Evolutionary conservation across 2,888 invertebrate species (phyloP).

Genomic region (Dermolepida albohirtum): DNA sequence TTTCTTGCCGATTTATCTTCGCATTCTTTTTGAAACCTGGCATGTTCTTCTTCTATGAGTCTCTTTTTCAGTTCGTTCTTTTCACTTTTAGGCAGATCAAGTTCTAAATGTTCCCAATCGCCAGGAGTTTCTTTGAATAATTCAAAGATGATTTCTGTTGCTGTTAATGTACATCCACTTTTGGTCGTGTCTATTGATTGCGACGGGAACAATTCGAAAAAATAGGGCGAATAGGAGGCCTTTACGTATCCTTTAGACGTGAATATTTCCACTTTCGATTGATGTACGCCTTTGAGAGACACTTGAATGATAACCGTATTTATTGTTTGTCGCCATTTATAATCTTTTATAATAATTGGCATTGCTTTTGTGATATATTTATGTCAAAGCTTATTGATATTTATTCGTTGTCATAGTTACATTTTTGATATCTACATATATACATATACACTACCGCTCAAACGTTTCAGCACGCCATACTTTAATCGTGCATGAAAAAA

Average conservation of each 20-base stretch:
- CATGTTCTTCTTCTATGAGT: slow-evolving; percentile 70
- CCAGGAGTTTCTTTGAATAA: slow-evolving; percentile 71
- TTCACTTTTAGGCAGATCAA: slow-evolving; percentile 69
- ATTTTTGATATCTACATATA: no score
- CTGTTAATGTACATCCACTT: slow-evolving; percentile 75
- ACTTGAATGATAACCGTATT: slow-evolving; percentile 73
- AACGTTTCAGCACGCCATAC: no score
- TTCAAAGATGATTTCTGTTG: slow-evolving; percentile 74
- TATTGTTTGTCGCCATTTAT: slow-evolving; percentile 79
- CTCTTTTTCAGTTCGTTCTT: slow-evolving; percentile 70
- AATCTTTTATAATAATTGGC: slow-evolving; percentile 82
- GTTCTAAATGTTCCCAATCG: slow-evolving; percentile 72
- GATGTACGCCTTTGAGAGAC: slow-evolving; percentile 72
- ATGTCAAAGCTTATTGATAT: background rate
- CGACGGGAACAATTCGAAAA: slow-evolving; percentile 80
- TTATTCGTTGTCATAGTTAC: slow-evolving; percentile 35
- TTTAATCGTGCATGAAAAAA: no score
- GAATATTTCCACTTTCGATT: slow-evolving; percentile 77
- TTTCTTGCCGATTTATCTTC: slow-evolving; percentile 69
- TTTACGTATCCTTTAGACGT: slow-evolving; percentile 78
- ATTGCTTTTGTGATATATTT: slow-evolving; percentile 62
- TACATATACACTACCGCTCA: no score
- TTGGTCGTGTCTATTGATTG: slow-evolving; percentile 71
- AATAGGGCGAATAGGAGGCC: slow-evolving; percentile 77
- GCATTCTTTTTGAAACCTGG: slow-evolving; percentile 68